Evolutionary conservation across 2,888 invertebrate genomes (phyloP), one percentile per base, ranked within the genome.

Genomic region (Chymomyza fuscimana): DNA sequence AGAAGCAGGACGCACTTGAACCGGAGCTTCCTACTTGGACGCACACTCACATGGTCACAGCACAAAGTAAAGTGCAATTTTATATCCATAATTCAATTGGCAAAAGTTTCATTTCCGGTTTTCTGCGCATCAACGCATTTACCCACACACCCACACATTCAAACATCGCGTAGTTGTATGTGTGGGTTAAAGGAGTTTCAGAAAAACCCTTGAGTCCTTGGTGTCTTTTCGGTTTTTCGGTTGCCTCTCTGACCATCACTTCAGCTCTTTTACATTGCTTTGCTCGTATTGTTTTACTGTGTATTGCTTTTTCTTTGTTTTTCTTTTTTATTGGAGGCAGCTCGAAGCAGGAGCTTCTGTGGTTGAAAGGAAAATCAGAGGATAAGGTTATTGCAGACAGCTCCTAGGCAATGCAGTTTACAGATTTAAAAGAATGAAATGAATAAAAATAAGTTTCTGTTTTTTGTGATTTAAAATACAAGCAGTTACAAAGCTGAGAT

Each of bases 71-170:
- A 70, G 63, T 63, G 67, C 74, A 80, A 81, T 75, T 77, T 73
- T 67, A 65, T 76, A 73, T 69, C 69, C 72, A 76, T 82, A 80
- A 80, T 78, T 81, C 73, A 80, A 81, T 80, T 80, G 78, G 70
- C 66, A 73, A 78, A 78, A 75, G 70, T 79, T 76, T 75, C 69
- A 74, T 72, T 77, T 77, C 73, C 77, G 72, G 54, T 66, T 71
- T 71, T 63, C 62, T 70, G 67, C 70, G 70, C 69, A 73, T 64
- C 72, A 67, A 16, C 52, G 65, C 50, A 71, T 64, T 65, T 22
- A 22, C 65, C 29, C 51, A 32, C 32, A 61, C 46, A 63, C 54
- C 63, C 40, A 46, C 40, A 46, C 40, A 40, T 7, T 6, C 32
- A 32, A 5, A 32, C 32, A 32, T 7, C 9, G 25, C 2, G 1